These are phyloP conservation scores for Semaprochilodus insignis DNA, from an alignment of 2,797 vertebrate species.

Conservation along the genomic window DNA sequence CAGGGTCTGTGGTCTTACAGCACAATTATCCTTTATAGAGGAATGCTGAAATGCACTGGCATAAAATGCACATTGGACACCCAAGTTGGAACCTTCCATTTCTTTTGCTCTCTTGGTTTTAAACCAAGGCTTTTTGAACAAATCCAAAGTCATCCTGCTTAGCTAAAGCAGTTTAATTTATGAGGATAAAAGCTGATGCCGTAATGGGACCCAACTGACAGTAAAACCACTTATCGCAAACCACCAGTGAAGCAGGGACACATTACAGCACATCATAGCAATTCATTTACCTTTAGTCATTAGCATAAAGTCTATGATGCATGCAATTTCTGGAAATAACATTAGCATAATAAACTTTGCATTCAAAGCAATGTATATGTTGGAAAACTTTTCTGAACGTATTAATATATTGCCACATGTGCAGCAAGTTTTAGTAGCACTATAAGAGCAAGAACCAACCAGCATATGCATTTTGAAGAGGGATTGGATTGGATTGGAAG, in stretches of 20 bases:
- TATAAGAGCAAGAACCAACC: neutral
- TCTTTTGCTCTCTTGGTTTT: neutral
- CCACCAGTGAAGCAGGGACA: too few species aligned
- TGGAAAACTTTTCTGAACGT: neutral
- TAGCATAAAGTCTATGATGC: neutral
- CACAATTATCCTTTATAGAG: slow-evolving; percentile 19
- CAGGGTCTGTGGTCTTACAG: neutral
- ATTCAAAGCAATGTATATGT: neutral
- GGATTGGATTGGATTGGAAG: neutral
- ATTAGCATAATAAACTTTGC: too few species aligned
- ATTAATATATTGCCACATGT: neutral
- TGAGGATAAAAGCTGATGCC: too few species aligned
- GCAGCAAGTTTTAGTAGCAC: neutral
- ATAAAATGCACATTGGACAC: neutral
- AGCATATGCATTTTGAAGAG: neutral
- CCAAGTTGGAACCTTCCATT: slow-evolving; percentile 4
- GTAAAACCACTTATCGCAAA: neutral
- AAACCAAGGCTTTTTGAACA: neutral
- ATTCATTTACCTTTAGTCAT: neutral
- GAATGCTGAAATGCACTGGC: slow-evolving; percentile 10
- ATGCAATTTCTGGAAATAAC: neutral
- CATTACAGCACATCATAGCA: neutral
- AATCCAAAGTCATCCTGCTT: neutral
- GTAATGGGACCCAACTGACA: neutral
- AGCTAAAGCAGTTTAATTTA: neutral